Conservation (phyloP, 2,888 invertebrate genomes). For the Meiosimyza decipiens region DNA sequence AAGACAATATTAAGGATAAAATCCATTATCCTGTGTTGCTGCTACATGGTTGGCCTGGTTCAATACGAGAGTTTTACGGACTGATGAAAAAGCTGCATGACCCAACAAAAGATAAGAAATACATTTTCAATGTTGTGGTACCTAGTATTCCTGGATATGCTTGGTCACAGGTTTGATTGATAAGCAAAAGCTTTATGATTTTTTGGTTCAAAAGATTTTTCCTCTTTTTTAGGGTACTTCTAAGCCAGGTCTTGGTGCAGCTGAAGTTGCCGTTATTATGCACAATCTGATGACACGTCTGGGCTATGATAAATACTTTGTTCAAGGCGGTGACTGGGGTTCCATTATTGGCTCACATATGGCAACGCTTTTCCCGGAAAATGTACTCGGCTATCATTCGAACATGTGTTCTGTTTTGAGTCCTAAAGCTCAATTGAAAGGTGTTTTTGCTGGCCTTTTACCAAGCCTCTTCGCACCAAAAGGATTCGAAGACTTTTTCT, state of each 20-base stretch:
- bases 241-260: slow-evolving; percentile 57
- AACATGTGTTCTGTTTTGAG: slow-evolving; percentile 71
- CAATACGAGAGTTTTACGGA: slow-evolving; percentile 85
- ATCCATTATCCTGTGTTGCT: slow-evolving; percentile 67
- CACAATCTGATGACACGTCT: slow-evolving; percentile 77
- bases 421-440: slow-evolving; percentile 59
- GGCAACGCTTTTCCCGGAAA: slow-evolving; percentile 73
- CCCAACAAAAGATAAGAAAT: slow-evolving; percentile 67
- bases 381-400: slow-evolving; percentile 71
- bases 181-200: background rate
- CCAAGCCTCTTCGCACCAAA: slow-evolving; percentile 72
- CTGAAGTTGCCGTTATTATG: slow-evolving; percentile 71
- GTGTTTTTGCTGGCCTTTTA: slow-evolving; percentile 69
- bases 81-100: slow-evolving; percentile 76
- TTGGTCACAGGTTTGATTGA: slow-evolving; percentile 63
- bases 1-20: slow-evolving; percentile 60
- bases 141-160: slow-evolving; percentile 69
- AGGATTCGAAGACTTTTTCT: slow-evolving; percentile 68
- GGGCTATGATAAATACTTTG: slow-evolving; percentile 73
- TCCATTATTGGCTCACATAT: slow-evolving; percentile 73
- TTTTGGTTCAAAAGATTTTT: background rate
- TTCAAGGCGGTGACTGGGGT: slow-evolving; percentile 89
- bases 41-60: slow-evolving; percentile 92
- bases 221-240: slow-evolving; percentile 64
- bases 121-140: slow-evolving; percentile 72